Percentiles rank a stretch among this genome's conserved stretches.
phyloP scores from a whole-genome alignment of 2,113 vertebrate genomes.

The Campylomormyrus tamandua region DNA sequence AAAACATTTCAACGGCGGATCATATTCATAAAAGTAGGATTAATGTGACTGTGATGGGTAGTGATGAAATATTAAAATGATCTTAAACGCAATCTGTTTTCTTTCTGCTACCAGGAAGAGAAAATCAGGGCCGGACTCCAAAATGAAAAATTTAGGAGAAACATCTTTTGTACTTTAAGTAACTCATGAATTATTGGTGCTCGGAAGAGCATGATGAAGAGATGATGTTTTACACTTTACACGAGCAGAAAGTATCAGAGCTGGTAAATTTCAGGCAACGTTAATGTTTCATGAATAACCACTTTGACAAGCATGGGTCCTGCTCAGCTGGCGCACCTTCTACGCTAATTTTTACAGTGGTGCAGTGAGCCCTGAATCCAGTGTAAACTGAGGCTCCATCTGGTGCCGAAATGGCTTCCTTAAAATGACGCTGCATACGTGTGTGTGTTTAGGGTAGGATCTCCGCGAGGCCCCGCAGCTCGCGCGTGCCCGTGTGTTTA shows the following conservation, averaged over 20 bases:
- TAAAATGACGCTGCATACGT: not conserved
- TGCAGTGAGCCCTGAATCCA: not conserved
- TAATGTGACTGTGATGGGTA: not conserved
- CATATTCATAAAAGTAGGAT: not conserved
- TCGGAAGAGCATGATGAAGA: not conserved
- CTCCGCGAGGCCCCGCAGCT: too few relatives aligned
- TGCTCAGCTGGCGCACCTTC: not conserved
- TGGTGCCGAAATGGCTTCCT: not conserved
- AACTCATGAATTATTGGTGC: constrained; percentile 12
- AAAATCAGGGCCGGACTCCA: not conserved
- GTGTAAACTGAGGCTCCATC: not conserved
- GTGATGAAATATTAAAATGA: constrained; percentile 11
- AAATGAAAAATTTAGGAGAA: constrained; percentile 5
- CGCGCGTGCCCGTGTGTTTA: too few relatives aligned
- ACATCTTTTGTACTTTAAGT: not conserved
- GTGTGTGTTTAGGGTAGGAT: not conserved
- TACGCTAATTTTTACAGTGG: not conserved
- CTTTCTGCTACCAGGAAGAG: not conserved
- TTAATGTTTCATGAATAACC: not conserved
- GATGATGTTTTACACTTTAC: not conserved
- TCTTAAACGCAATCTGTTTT: constrained; percentile 7
- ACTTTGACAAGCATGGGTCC: not conserved
- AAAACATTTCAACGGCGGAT: not conserved
- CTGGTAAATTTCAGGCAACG: not conserved
- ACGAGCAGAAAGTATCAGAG: not conserved